Base-by-base conservation (phyloP, 2,113 vertebrate species). In the Rana temporaria region DNA sequence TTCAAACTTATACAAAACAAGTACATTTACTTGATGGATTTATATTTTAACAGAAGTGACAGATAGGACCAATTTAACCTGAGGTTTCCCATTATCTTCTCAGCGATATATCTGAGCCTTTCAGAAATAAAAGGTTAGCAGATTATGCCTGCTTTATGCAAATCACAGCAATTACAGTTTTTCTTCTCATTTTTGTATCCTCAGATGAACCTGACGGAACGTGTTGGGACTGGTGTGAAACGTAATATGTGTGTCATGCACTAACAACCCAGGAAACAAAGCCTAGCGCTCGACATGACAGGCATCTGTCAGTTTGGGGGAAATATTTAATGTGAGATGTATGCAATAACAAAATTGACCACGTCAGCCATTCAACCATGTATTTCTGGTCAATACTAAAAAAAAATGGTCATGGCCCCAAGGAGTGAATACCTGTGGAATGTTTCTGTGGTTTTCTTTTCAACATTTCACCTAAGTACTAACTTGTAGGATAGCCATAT, bases 271-370 rank as follows among this genome's bases (percentile, higher is more conserved):
- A 30, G 56, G n/a, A 59, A 59, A 57, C 18, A 59, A 68, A 69
- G 64, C 9, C n/a, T 42, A 42, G 19, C 53, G 32, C 22, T 9
- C 9, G 6, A 48, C 42, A 9, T 68, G 77, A 42, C 77, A 79
- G 64, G 62, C 62, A 30, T 68, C 77, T 42, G 65, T 79, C 77
- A 69, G 5, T 69, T 79, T 79, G 34, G 19, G 53, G 53, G 30
- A 14, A 14, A 20, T 68, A 15, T 59, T 79, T 59, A 79, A 59
- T 38, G 53, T 68, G n/a, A 22, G 53, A 79, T 26, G 17, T 69
- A 69, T 68, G 30, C 57, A 79, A 79, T 69, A 42, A 69, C 9
- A 24, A 59, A 79, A 69, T 79, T 79, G 53, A 79, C 77, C 77
- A 79, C 20, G 65, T 68, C 53, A 79, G 57, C 65, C 15, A 24